These are phyloP conservation scores for Ecdyonurus torrentis DNA, from an alignment of 2,888 invertebrate species.

Conservation along the genomic window DNA sequence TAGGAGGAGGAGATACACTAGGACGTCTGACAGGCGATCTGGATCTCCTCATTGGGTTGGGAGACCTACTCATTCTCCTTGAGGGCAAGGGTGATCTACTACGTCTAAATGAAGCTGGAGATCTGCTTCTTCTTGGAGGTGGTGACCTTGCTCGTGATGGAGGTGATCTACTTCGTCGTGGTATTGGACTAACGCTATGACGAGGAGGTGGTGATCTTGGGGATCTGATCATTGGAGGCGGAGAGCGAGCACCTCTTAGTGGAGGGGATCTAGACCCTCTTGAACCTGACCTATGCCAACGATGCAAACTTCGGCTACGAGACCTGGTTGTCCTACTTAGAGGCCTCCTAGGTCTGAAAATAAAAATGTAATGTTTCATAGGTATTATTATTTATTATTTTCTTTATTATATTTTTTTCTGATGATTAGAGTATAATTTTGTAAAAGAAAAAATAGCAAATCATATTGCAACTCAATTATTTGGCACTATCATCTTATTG, in stretches of 20 bases:
- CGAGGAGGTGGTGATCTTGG: background rate
- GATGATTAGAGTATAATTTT: background rate
- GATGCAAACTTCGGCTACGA: constrained; percentile 13
- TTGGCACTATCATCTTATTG: too few relatives aligned
- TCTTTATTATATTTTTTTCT: background rate
- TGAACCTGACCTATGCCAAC: constrained; percentile 2
- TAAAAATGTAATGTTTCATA: background rate
- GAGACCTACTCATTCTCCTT: constrained; percentile 4
- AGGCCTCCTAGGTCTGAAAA: constrained; percentile 4
- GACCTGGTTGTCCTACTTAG: constrained; percentile 11
- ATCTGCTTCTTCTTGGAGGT: background rate
- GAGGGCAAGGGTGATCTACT: constrained; percentile 1
- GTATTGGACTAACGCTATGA: background rate
- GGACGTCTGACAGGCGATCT: background rate
- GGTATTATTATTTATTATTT: background rate
- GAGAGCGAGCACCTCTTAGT: constrained; percentile 5
- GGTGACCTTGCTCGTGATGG: constrained; percentile 4
- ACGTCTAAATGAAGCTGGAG: constrained; percentile 1
- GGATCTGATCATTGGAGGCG: background rate
- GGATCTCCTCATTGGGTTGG: constrained; percentile 3
- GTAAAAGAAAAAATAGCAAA: background rate
- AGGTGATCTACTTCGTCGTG: constrained; percentile 3
- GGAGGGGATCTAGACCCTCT: constrained; percentile 6
- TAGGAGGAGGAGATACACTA: constrained; percentile 4
- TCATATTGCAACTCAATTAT: background rate